Base-by-base conservation (phyloP, 2,113 vertebrate genomes). In the Ailuropoda melanoleuca region DNA sequence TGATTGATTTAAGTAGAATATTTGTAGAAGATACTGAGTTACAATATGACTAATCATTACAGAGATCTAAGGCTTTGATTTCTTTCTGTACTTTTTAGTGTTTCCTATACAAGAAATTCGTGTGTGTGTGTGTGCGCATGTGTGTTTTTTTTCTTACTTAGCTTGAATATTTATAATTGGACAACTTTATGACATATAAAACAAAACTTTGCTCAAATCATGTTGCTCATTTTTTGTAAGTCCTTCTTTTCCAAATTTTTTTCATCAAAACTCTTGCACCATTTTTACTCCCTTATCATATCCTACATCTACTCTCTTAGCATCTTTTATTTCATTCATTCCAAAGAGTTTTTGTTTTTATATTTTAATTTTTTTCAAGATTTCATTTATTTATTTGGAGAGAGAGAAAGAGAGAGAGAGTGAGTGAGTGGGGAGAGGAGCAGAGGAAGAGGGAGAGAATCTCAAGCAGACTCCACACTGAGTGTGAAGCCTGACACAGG, bases 1-100 rank as follows among this genome's bases (percentile, higher is more conserved):
- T 93, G 37, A 83, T 77, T 93, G n/a, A 88, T 56, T 48, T 94
- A 93, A 87, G 8, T 95, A 31, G n/a, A 34, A 89, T 39, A 37
- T 77, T 87, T 93, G 23, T 68, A 90, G 34, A 72, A 83, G 13
- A 88, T 24, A 29, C 26, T 53, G 58, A 55, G 24, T 83, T 64
- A 56, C 14, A 86, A 17, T 77, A 15, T 75, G 43, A 68, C 3
- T 72, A 82, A 87, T 91, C 24, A 48, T 48, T 81, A 83, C 70
- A 62, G 68, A 90, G 11, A 64, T 31, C 5, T 80, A 86, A 93
- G 18, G 12, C 37, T 56, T 81, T 85, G 43, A 48, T 39, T 87
- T 11, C 21, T 48, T 43, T 17, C 6, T 50, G 6, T 78, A 50
- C 1, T 88, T 80, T 92, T 29, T 62, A 80, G 8, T 78, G 12